These are phyloP conservation scores for Acropora yongei DNA, from an alignment of 64 coral and sea anemone genomes.

Conservation along the genomic window DNA sequence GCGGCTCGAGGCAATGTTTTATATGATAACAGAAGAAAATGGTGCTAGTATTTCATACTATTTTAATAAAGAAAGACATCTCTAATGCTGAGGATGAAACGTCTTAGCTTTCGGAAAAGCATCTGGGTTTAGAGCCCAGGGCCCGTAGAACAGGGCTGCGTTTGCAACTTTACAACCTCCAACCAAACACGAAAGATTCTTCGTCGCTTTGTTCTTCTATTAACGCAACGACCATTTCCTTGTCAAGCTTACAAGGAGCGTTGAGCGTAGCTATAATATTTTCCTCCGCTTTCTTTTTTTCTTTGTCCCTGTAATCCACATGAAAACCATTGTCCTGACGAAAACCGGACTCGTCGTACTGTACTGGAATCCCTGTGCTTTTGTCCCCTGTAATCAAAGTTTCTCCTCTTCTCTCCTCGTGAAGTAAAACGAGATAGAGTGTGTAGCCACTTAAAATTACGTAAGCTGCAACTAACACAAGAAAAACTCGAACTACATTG, in stretches of 20 bases:
- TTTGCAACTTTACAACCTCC: constrained; percentile 59
- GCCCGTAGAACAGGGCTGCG: too few relatives aligned
- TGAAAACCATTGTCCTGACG: neutral
- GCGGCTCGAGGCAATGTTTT: too few relatives aligned
- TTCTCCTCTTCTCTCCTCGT: neutral
- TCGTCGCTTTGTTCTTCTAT: constrained; percentile 42
- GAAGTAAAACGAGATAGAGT: neutral
- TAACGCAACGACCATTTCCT: constrained; percentile 1
- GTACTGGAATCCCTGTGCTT: neutral
- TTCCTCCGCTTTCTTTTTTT: neutral
- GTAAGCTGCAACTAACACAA: too few relatives aligned
- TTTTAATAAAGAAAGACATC: too few relatives aligned
- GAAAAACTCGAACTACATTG: too few relatives aligned
- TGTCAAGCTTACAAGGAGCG: neutral
- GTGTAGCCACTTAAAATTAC: constrained; percentile 9
- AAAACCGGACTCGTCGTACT: neutral
- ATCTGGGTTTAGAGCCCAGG: too few relatives aligned
- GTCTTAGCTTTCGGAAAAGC: too few relatives aligned
- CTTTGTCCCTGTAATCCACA: neutral
- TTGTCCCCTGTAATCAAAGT: neutral
- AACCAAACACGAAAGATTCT: constrained; percentile 62
- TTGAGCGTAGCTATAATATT: neutral
- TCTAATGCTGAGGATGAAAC: too few relatives aligned
- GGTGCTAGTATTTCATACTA: too few relatives aligned
- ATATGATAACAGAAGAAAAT: too few relatives aligned